These are phyloP conservation scores for Protomyctophum bolini DNA, from an alignment of 2,113 vertebrate genomes.

Conservation along the genomic window DNA sequence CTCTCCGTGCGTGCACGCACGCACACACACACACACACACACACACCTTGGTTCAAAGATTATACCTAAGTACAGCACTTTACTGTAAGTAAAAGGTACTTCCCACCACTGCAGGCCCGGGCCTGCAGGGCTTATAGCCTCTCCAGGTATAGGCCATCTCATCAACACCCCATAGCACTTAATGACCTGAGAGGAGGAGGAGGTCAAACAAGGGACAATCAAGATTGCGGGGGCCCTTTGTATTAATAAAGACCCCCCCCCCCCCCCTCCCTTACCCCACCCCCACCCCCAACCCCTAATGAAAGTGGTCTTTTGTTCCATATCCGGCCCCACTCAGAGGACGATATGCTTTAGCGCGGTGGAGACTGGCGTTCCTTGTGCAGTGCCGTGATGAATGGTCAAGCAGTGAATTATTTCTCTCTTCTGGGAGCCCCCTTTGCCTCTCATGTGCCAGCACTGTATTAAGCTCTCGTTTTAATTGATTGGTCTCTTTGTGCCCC, in stretches of 20 bases:
- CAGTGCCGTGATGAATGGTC: slow-evolving; percentile 52
- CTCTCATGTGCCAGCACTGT: slow-evolving; percentile 37
- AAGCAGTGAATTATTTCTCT: slow-evolving; percentile 52
- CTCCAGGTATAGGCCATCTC: slow-evolving; percentile 41
- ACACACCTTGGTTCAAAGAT: too few species aligned
- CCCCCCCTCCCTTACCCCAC: slow-evolving; percentile 13
- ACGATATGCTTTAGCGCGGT: slow-evolving; percentile 13
- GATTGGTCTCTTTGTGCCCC: slow-evolving; percentile 54
- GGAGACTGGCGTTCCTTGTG: slow-evolving; percentile 20
- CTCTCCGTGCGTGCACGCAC: too few species aligned
- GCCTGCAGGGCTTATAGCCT: slow-evolving; percentile 2
- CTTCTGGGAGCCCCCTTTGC: slow-evolving; percentile 48
- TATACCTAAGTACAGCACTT: too few species aligned
- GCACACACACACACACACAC: too few species aligned
- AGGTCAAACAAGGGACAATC: slow-evolving; percentile 13
- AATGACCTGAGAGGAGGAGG: slow-evolving; percentile 38
- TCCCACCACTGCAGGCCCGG: background rate
- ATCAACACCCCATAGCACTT: slow-evolving; percentile 24
- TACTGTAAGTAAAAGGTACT: too few species aligned
- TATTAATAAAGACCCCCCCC: slow-evolving; percentile 51
- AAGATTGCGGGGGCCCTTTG: slow-evolving; percentile 1
- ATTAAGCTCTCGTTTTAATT: slow-evolving; percentile 55
- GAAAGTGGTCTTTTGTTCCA: slow-evolving; percentile 54
- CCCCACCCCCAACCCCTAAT: slow-evolving; percentile 27
- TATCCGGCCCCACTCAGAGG: slow-evolving; percentile 17